Evolutionary conservation across 2,113 vertebrate species (phyloP).

Genomic region (Corythoichthys haematopterus): DNA sequence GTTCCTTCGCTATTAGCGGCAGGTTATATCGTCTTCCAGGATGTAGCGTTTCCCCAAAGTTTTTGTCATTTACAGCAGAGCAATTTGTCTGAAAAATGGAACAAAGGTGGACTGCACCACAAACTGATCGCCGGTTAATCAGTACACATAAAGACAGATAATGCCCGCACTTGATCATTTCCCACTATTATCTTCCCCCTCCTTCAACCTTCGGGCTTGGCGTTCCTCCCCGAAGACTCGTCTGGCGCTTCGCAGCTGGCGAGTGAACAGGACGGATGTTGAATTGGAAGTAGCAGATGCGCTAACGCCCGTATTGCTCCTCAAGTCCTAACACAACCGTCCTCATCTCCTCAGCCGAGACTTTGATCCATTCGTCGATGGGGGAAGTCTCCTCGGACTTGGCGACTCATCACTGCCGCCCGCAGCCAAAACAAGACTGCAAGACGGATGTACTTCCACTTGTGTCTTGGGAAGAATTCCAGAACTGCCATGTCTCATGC

Average conservation of each 20-base stretch:
- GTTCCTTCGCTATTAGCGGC: no score
- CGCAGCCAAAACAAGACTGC: neutral
- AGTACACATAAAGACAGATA: no score
- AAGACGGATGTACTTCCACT: neutral
- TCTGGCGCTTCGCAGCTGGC: neutral
- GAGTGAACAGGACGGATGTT: neutral
- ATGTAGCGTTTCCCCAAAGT: no score
- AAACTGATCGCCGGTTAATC: no score
- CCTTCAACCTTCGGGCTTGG: conserved; percentile 1
- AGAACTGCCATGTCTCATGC: no score
- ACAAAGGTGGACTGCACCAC: no score
- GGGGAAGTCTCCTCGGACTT: neutral
- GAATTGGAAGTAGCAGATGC: neutral
- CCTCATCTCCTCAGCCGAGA: neutral
- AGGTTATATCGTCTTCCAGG: no score
- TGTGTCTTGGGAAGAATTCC: neutral
- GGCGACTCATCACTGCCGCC: neutral
- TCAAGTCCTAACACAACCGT: neutral
- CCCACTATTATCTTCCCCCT: neutral
- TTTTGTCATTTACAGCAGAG: no score
- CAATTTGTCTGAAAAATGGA: no score
- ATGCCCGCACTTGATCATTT: no score
- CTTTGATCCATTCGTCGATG: neutral
- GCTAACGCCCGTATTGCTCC: neutral
- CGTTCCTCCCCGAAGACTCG: neutral